Evolutionary conservation across 2,113 vertebrate genomes (phyloP), one percentile per base, ranked within the genome.

Genomic region (Balaeniceps rex): DNA sequence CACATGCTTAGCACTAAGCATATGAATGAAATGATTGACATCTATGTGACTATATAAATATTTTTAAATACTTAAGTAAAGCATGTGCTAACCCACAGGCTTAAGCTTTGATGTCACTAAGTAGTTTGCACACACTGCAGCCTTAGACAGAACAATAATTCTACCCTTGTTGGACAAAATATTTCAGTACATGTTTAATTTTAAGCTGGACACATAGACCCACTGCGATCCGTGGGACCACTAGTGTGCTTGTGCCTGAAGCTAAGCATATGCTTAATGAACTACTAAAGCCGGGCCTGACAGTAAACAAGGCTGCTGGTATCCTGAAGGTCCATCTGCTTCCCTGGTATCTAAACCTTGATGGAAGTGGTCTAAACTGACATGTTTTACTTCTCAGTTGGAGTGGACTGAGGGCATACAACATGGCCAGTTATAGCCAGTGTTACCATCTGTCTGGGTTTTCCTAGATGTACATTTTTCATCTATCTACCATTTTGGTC

Each of bases 261-360:
- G 72, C 58, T 83, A 82, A 94, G 87, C 2, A 10, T 80, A 42
- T 63, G 33, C 71, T 90, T 77, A 66, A 94, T 58, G 82, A 77
- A 66, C 82, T 86, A 58, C 44, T 88, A 11, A 84, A 83, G 63
- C 1, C 2, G 1, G 75, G 64, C 49, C 54, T 74, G 77, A 90
- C 40, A 78, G 92, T 77, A 86, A 95, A 83, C 17, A 34, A 63
- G 66, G 47, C 71, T 95, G 76, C 40, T 94, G 83, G 75, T 92
- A 74, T 92, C 54, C 82, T 78, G 54, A 90, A 92, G 58, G 34
- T 94, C 90, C 92, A 81, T 93, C 85, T 94, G 63, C 79, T 89
- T 91, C 60, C 54, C 75, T 90, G 49, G 42, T 63, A 66, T 31
- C 85, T 94, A 92, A 95, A 86, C 46, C 66, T 89, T 61, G 87